Evolutionary conservation across 2,113 vertebrate species (phyloP), one percentile per base, ranked within the genome.

Genomic region (Pelobates fuscus): DNA sequence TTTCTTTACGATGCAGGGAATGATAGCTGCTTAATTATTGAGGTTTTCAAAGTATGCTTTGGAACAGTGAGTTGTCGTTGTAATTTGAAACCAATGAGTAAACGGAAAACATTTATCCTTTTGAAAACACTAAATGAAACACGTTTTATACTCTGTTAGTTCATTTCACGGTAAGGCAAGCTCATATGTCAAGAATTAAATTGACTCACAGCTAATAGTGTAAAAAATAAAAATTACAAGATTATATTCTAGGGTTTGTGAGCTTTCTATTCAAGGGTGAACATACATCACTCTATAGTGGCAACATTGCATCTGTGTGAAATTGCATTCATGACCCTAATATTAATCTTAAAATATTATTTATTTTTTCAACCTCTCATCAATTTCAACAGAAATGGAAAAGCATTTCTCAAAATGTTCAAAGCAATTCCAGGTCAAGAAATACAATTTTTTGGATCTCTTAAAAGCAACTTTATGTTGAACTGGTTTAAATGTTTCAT

Each of bases 51-150:
- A 55, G 61, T 52, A 29, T 65, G 23, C 71, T 41, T 49, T 30
- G 61, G 60, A 65, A 74, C 49, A 21, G 20, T 74, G 60, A 57
- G 2, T 74, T 66, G 60, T 74, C 62, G 65, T 66, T 58, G 71
- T 66, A 74, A 74, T 74, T 66, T 58, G 55, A 74, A 64, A 57
- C 71, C 71, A 74, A 74, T 27, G 61, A 57, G 61, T 58, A 74
- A 74, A 74, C 49, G 71, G 52, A 58, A 74, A 66, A 66, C 71
- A 64, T 74, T 74, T 74, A 74, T 65, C 60, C 71, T 57, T 57
- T 74, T 41, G 61, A 74, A 74, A 74, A 65, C 49, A 43, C 61
- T 57, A 66, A 71, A 74, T 74, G 49, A 58, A 74, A 74, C 46
- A 74, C 62, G 30, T 74, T 66, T 74, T 64, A 63, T 57, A 57